Evolutionary conservation across 2,113 vertebrate species (phyloP).

Genomic region (Nycticryphes semicollaris): DNA sequence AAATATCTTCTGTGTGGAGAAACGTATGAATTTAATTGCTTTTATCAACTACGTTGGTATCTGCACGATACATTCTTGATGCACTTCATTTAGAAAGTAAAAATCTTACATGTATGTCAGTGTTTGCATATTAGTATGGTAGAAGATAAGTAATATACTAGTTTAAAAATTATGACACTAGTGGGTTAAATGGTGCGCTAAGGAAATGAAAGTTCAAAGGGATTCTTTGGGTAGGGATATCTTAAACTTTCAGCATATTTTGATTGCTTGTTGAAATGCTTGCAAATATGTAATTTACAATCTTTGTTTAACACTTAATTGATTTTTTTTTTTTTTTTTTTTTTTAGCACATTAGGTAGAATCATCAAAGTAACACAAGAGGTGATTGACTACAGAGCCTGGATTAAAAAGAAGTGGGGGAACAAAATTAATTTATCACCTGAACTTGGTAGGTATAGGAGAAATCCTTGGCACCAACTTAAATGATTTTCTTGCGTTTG

Average conservation of each 20-base stretch:
- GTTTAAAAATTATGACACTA: neutral
- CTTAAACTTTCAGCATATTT: neutral
- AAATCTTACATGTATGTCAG: neutral
- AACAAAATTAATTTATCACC: slow-evolving; percentile 62
- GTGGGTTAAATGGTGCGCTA: neutral
- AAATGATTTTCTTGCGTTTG: neutral
- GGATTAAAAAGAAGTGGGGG: slow-evolving; percentile 93
- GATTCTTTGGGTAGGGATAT: neutral
- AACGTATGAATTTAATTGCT: neutral
- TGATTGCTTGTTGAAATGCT: slow-evolving; percentile 28
- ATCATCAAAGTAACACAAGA: slow-evolving; percentile 97
- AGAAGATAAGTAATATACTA: neutral
- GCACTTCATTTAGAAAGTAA: neutral
- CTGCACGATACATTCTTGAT: neutral
- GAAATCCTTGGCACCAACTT: neutral
- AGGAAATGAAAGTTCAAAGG: neutral
- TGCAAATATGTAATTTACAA: slow-evolving; percentile 23
- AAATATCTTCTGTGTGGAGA: neutral
- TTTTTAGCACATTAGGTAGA: slow-evolving; percentile 89
- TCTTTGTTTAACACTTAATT: slow-evolving; percentile 25
- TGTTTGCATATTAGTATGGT: neutral
- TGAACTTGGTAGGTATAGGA: slow-evolving; percentile 72
- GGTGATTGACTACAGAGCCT: slow-evolving; percentile 94
- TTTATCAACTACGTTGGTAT: neutral
- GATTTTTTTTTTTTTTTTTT: neutral